A percentile compares a stretch with the other conserved stretches of the same genome.
Evolutionary conservation across 2,113 vertebrate species (phyloP).

Genomic region (Cyphomyrus discorhynchus): DNA sequence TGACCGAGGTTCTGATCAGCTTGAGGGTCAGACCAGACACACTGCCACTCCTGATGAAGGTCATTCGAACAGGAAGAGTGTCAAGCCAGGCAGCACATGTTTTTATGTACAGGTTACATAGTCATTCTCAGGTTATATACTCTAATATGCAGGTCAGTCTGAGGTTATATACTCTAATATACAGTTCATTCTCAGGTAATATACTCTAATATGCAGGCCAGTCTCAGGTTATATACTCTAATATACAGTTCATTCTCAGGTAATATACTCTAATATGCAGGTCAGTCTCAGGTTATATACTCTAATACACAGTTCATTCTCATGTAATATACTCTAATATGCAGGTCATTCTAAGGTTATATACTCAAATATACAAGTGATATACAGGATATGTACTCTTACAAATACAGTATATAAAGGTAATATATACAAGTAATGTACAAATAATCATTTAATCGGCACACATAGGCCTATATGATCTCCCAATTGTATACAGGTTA

Average conservation of each 20-base stretch:
- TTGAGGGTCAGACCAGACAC: not conserved
- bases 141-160: not conserved
- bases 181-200: not conserved
- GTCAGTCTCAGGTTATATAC: no score
- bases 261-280: no score
- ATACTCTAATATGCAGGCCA: not conserved
- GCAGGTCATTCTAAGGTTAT: no score
- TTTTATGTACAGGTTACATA: not conserved
- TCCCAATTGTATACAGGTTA: not conserved
- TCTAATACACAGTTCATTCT: no score
- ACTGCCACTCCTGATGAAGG: not conserved
- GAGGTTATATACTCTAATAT: not conserved
- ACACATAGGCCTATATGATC: no score
- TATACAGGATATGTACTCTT: not conserved
- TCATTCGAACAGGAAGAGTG: not conserved
- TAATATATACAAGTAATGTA: not conserved
- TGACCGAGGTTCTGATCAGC: not conserved
- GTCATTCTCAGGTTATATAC: not conserved
- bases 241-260: no score
- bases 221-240: no score
- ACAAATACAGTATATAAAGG: not conserved
- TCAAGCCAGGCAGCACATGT: not conserved
- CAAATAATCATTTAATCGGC: no score
- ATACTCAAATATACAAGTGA: not conserved
- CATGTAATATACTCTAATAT: no score